Evolutionary conservation across 2,888 invertebrate genomes (phyloP), one percentile per base, ranked within the genome.

Genomic region (Sinhomidia bicolor): DNA sequence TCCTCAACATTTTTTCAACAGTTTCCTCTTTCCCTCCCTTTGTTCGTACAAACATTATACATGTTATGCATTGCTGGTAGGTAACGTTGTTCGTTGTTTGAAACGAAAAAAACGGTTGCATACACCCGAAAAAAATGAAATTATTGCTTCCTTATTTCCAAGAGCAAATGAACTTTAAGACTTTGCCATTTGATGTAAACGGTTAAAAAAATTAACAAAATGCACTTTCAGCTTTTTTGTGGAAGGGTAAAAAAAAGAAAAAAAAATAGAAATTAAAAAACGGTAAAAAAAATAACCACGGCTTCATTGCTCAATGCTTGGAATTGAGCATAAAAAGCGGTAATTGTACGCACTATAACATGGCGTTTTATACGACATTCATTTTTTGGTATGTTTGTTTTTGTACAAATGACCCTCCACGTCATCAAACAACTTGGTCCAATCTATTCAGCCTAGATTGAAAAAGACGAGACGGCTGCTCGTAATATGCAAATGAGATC

Each of bases 401-500:
- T 36, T 36, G 36, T 36, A 36, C 7, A n/a, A n/a, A 23, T 60
- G 60, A 60, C 26, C 14, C 14, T 54, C 54, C n/a, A 6, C 36
- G 7, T 36, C 36, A 26, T 60, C 26, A 26, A 60, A 26, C 12
- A 26, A 60, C n/a, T 10, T 26, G 26, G 12, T n/a, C 23, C 3
- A 57, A 17, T 36, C 36, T 5, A 36, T 36, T n/a, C 51, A 54
- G 62, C n/a, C 9, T 41, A 17, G 20, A 20, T 41, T 68, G 7
- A 68, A 17, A 26, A 65, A 32, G 14, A 32, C n/a, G 29, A 12
- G 74, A 41, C 60, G 86, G 71, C n/a, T 76, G 78, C 68, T 68
- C 65, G 54, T 79, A 88, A 71, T 88, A 91, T 91, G 90, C 87
- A 89, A 91, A 91, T 91, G 89, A 90, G 89, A 17, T 78, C 23